These are phyloP conservation scores for Euplagia quadripunctaria DNA, from an alignment of 2,888 invertebrate species.

Conservation along the genomic window DNA sequence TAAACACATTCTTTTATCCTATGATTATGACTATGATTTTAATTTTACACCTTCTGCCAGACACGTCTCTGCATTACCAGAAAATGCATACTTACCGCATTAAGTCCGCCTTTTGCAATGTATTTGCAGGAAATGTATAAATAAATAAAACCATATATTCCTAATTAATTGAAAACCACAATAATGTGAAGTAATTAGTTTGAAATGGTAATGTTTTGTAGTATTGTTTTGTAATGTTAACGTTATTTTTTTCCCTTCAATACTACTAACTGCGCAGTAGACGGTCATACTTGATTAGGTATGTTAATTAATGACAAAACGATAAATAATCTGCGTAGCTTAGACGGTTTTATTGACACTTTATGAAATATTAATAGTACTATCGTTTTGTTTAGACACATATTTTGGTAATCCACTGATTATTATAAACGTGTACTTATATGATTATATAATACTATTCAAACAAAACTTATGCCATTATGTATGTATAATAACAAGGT, in stretches of 20 bases:
- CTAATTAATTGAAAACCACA: conserved; percentile 34
- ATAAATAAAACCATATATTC: neutral
- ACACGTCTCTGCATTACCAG: too few species aligned
- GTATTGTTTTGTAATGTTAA: conserved; percentile 42
- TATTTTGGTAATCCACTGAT: conserved; percentile 28
- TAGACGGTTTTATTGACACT: conserved; percentile 50
- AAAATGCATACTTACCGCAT: too few species aligned
- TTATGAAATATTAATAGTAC: conserved; percentile 45
- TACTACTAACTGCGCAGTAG: conserved; percentile 64
- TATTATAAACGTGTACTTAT: conserved; percentile 8
- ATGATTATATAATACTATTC: too few species aligned
- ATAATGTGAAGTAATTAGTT: conserved; percentile 36
- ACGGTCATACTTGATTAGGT: conserved; percentile 52
- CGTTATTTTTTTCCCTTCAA: conserved; percentile 54
- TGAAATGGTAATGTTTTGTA: conserved; percentile 27
- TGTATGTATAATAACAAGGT: conserved; percentile 17
- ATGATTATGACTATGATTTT: too few species aligned
- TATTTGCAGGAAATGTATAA: too few species aligned
- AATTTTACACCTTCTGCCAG: too few species aligned
- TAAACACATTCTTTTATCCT: too few species aligned
- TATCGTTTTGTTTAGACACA: conserved; percentile 27
- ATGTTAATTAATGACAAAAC: conserved; percentile 61
- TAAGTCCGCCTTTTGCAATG: too few species aligned
- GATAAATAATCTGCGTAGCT: conserved; percentile 55
- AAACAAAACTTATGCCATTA: conserved; percentile 13